Evolutionary conservation across 1,140 invertebrate species (phyloP).

Genomic region (Wasmannia auropunctata): DNA sequence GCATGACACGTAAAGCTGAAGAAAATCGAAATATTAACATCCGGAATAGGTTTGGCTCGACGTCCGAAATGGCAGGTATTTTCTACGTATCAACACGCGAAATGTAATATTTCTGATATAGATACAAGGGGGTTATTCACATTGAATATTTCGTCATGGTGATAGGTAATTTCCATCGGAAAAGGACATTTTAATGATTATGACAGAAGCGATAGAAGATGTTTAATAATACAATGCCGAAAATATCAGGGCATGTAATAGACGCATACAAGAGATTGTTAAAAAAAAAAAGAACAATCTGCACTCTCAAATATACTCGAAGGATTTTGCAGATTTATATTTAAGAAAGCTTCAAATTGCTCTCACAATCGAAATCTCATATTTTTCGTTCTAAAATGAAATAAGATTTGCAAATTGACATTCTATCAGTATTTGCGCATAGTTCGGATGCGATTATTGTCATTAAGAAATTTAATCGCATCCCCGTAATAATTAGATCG

Average conservation of each 20-base stretch:
- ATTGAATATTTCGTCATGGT: not conserved
- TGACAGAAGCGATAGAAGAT: not conserved
- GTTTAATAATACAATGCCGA: not conserved
- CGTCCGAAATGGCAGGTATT: conserved; percentile 14
- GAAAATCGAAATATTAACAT: conserved; percentile 48
- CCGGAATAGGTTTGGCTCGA: not conserved
- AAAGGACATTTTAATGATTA: not conserved
- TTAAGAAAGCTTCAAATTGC: not conserved
- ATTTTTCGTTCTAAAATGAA: not conserved
- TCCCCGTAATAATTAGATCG: conserved; percentile 49
- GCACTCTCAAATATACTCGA: not conserved
- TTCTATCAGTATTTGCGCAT: conserved; percentile 9
- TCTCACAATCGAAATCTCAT: not conserved
- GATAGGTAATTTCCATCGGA: conserved; percentile 16
- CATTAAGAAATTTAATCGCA: conserved; percentile 53
- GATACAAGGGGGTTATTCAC: not conserved
- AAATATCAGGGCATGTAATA: not conserved
- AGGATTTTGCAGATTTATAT: not conserved
- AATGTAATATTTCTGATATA: conserved; percentile 35
- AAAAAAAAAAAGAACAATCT: not conserved
- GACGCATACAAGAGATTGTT: not conserved
- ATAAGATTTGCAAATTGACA: not conserved
- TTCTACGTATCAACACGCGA: conserved; percentile 15
- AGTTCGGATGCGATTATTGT: conserved; percentile 30
- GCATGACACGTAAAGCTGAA: not conserved